A percentile compares a stretch with the other conserved stretches of the same genome.
Evolutionary conservation across 2,888 invertebrate genomes (phyloP).

Genomic region (Drosophila monieri): DNA sequence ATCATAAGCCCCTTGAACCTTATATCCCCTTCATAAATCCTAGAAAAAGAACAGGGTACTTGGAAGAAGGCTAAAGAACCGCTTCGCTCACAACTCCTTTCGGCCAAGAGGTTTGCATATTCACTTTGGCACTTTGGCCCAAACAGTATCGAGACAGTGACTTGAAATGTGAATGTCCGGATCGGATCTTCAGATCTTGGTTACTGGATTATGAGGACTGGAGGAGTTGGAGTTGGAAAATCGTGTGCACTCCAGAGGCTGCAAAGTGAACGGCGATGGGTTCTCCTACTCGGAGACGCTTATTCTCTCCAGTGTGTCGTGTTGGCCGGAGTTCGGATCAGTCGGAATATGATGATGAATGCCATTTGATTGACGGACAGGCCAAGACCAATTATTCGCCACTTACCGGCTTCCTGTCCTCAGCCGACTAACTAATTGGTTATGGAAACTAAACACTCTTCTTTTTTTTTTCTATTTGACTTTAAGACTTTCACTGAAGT

Average conservation of each 20-base stretch:
- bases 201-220: background rate
- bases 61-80: background rate
- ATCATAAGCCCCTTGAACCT: no score
- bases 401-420: constrained; percentile 41
- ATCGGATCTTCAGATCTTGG: background rate
- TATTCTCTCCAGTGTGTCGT: background rate
- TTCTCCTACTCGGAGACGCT: background rate
- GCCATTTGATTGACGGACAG: constrained; percentile 31
- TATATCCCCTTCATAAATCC: no score
- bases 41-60: background rate
- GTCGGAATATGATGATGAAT: constrained; percentile 20
- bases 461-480: constrained; percentile 53
- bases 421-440: constrained; percentile 24
- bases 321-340: background rate
- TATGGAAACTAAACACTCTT: constrained; percentile 17
- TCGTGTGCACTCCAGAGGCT: constrained; percentile 29
- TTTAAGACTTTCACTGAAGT: constrained; percentile 68
- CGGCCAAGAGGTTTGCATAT: constrained; percentile 6
- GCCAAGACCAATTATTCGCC: constrained; percentile 48
- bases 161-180: background rate
- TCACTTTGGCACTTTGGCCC: background rate
- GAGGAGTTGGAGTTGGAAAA: constrained; percentile 9
- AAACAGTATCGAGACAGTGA: constrained; percentile 4
- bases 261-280: constrained; percentile 16
- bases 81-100: constrained; percentile 10